Conservation (phyloP, 2,797 vertebrate species). For the Xiphophorus birchmanni region DNA sequence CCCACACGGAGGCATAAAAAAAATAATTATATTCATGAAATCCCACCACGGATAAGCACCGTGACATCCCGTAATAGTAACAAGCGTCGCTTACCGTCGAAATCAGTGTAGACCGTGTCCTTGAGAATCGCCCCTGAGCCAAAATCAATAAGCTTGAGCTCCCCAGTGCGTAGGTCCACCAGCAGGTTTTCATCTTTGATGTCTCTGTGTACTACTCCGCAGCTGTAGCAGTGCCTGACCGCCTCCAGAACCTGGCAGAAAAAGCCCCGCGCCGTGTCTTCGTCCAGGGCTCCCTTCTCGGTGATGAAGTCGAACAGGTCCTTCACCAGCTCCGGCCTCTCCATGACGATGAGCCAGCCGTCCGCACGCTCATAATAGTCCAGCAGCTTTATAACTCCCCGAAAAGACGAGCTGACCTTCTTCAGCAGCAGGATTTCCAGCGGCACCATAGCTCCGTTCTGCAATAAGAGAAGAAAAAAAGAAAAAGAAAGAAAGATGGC, state of each 20-base stretch:
- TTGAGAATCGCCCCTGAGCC: slow-evolving; percentile 96
- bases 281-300: slow-evolving; percentile 94
- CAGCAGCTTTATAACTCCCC: slow-evolving; percentile 93
- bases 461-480: not conserved
- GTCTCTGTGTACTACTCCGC: slow-evolving; percentile 95
- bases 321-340: slow-evolving; percentile 93
- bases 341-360: slow-evolving; percentile 94
- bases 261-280: slow-evolving; percentile 91
- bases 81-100: slow-evolving; percentile 85
- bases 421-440: slow-evolving; percentile 94
- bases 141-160: slow-evolving; percentile 98
- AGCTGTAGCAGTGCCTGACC: slow-evolving; percentile 93
- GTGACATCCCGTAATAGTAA: not conserved
- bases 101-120: slow-evolving; percentile 98
- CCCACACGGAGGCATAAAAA: slow-evolving; percentile 37
- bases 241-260: slow-evolving; percentile 95
- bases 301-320: slow-evolving; percentile 99
- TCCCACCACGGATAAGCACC: not conserved
- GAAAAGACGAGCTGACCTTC: slow-evolving; percentile 93
- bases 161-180: slow-evolving; percentile 91
- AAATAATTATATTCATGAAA: not conserved
- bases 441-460: slow-evolving; percentile 91
- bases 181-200: slow-evolving; percentile 98
- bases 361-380: slow-evolving; percentile 96
- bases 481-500: too few species aligned